Evolutionary conservation across 2,113 vertebrate genomes (phyloP), one percentile per base, ranked within the genome.

Genomic region (Lepus timidus): DNA sequence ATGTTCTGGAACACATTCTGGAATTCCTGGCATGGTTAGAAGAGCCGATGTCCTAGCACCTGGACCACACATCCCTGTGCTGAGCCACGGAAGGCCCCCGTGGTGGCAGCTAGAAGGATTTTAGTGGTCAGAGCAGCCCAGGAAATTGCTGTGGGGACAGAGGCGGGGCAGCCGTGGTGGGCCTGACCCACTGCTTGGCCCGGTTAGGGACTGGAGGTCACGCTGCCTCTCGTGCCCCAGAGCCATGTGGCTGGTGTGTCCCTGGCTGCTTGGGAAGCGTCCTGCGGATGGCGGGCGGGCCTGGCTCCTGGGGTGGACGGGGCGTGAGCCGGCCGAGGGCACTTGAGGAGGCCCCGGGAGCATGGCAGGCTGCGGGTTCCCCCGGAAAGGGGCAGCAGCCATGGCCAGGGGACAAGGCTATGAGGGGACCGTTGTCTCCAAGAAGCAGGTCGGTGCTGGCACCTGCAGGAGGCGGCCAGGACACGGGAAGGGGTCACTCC

Each of bases 121-220:
- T 25, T 19, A 3, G 9, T 8, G 14, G 49, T 1, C 4, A 9
- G 52, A 70, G n/a, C 20, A 1, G 25, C 27, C 44, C 29, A 4
- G 22, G 68, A 51, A 6, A 33, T 1, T 8, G 3, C 29, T 9
- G 8, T 6, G 1, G 27, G 13, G 10, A 5, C 23, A 4, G 20
- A 36, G 70, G 22, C 62, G 52, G n/a, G 31, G 14, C 73, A 0
- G 0, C 0, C 1, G 0, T 1, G 10, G 14, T 25, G 6, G 39
- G 19, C 23, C 61, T 49, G 39, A 33, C n/a, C 29, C 0, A 62
- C 27, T 0, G 17, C 16, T 4, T 3, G 0, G 9, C 12, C 39
- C 2, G 1, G 39, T 4, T 1, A 19, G 4, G 13, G 7, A 27
- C 3, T 6, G 23, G 29, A 14, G 71, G 25, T 0, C 2, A 1